Evolutionary conservation across 2,888 invertebrate genomes (phyloP).

Genomic region (Philopedon plagiatum): DNA sequence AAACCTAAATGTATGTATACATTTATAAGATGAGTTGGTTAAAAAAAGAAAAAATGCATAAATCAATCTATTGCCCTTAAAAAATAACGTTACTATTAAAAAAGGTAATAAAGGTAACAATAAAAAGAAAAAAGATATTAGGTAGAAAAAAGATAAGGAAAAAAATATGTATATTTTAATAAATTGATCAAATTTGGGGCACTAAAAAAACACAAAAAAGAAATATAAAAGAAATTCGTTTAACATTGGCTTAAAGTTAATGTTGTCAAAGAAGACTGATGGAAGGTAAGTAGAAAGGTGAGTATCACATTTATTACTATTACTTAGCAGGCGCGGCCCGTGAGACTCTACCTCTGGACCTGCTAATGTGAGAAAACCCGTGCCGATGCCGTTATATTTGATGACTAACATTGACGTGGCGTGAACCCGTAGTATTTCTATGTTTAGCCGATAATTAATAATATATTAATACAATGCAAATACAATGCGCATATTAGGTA

Average conservation of each 20-base stretch:
- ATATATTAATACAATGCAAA: too few species aligned
- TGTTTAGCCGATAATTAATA: too few species aligned
- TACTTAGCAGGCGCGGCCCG: too few species aligned
- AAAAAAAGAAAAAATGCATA: constrained; percentile 45
- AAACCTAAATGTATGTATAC: constrained; percentile 36
- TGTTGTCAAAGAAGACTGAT: too few species aligned
- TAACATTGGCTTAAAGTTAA: not conserved
- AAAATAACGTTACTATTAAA: constrained; percentile 28
- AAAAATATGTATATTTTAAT: constrained; percentile 59
- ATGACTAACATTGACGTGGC: too few species aligned
- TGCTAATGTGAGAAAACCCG: too few species aligned
- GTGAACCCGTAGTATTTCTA: too few species aligned
- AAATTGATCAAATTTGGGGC: constrained; percentile 53
- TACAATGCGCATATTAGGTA: too few species aligned
- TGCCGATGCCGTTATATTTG: too few species aligned
- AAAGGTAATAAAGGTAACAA: constrained; percentile 10
- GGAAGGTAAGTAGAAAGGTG: not conserved
- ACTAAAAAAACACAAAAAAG: constrained; percentile 44
- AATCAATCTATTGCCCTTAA: constrained; percentile 49
- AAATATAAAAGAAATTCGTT: constrained; percentile 51
- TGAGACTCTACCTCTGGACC: too few species aligned
- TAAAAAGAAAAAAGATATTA: constrained; percentile 44
- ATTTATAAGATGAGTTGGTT: constrained; percentile 27
- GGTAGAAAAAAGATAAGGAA: constrained; percentile 50
- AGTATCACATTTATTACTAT: not conserved